Conservation (phyloP, 2,888 invertebrate species). For the Morpho achilles region DNA sequence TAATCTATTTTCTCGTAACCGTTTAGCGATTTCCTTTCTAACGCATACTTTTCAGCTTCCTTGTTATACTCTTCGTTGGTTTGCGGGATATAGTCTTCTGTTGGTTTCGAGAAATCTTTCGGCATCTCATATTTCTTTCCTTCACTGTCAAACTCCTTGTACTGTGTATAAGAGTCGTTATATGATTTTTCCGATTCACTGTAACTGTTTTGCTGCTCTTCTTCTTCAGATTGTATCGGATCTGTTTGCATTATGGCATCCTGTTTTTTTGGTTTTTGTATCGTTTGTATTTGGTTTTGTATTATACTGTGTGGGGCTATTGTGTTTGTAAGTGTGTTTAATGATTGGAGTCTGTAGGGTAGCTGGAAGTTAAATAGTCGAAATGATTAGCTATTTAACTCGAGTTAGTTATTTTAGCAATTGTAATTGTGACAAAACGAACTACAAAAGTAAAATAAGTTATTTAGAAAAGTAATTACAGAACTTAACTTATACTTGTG, state of each 20-base stretch:
- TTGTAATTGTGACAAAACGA: too few relatives aligned
- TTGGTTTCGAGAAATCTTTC: slow-evolving; percentile 57
- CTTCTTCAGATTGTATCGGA: slow-evolving; percentile 56
- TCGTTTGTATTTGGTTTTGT: slow-evolving; percentile 8
- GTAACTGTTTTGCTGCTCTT: slow-evolving; percentile 44
- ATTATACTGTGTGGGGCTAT: slow-evolving; percentile 34
- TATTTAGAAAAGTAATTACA: too few relatives aligned
- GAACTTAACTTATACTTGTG: too few relatives aligned
- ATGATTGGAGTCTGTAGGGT: slow-evolving; percentile 51
- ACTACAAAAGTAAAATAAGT: too few relatives aligned
- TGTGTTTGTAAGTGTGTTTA: slow-evolving; percentile 44
- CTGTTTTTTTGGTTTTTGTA: slow-evolving; percentile 56
- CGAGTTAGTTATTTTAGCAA: too few relatives aligned
- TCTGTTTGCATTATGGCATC: slow-evolving; percentile 74
- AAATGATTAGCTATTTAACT: too few relatives aligned
- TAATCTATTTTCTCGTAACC: slow-evolving; percentile 49
- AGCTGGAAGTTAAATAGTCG: slow-evolving; percentile 38
- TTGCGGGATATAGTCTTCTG: slow-evolving; percentile 59
- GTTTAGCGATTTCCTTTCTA: slow-evolving; percentile 55
- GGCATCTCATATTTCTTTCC: slow-evolving; percentile 45
- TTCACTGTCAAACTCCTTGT: slow-evolving; percentile 31
- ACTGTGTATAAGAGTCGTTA: slow-evolving; percentile 28
- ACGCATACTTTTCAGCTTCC: slow-evolving; percentile 64
- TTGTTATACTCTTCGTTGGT: slow-evolving; percentile 69
- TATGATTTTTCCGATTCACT: slow-evolving; percentile 41